These are phyloP conservation scores for Andrena chrysosceles DNA, from an alignment of 2,888 invertebrate genomes.

Conservation along the genomic window DNA sequence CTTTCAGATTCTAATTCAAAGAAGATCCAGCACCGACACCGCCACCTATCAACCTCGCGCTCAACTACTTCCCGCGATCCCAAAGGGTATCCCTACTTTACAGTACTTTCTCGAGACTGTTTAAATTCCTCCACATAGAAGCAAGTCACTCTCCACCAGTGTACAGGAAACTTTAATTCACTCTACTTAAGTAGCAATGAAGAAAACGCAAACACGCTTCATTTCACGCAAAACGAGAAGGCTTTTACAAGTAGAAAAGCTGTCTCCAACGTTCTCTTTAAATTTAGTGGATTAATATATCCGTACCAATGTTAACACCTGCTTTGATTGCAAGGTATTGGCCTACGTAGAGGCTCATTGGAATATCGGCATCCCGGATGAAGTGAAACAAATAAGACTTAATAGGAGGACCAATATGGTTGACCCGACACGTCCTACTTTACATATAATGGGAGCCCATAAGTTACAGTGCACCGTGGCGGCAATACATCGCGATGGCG, in stretches of 20 bases:
- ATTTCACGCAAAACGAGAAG: not conserved
- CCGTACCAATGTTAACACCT: not conserved
- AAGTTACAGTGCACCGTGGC: constrained; percentile 69
- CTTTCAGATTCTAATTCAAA: not conserved
- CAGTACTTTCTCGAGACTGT: not conserved
- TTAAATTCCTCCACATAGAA: not conserved
- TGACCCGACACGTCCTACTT: constrained; percentile 68
- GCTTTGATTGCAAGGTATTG: constrained; percentile 8
- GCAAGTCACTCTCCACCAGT: no score
- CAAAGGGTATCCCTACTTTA: not conserved
- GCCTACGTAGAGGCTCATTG: constrained; percentile 6
- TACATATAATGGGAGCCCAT: constrained; percentile 73
- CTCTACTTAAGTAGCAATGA: no score
- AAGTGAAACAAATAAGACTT: constrained; percentile 50
- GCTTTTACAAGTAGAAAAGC: not conserved
- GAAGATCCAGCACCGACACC: constrained; percentile 30
- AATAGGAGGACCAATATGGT: constrained; percentile 44
- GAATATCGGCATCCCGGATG: constrained; percentile 17
- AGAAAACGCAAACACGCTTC: no score
- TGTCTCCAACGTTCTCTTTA: not conserved
- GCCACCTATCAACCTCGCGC: constrained; percentile 26
- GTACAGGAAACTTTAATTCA: no score
- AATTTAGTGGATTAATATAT: not conserved
- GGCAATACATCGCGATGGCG: constrained; percentile 64
- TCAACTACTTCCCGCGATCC: constrained; percentile 5